These are phyloP conservation scores for Pseudochirops corinnae DNA, from an alignment of 2,797 vertebrate species.

Conservation along the genomic window DNA sequence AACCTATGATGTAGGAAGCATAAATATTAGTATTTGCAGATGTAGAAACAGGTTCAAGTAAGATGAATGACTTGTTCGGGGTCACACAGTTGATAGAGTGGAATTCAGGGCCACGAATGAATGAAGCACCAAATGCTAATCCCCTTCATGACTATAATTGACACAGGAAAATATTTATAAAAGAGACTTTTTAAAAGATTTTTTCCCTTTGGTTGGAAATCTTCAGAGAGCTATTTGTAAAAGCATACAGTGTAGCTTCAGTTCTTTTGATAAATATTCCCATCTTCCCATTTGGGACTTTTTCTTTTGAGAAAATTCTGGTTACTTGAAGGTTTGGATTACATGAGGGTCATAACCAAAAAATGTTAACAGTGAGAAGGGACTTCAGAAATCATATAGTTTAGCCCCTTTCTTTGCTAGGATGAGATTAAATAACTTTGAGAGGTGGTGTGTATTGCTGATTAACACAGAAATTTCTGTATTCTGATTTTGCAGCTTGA, in stretches of 20 bases:
- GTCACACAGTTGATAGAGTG: neutral
- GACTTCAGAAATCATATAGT: neutral
- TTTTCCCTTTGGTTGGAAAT: neutral
- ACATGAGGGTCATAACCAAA: neutral
- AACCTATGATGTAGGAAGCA: neutral
- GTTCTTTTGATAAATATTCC: neutral
- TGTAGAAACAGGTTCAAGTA: neutral
- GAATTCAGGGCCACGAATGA: neutral
- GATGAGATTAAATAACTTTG: neutral
- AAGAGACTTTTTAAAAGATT: neutral
- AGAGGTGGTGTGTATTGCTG: neutral
- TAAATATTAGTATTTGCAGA: neutral
- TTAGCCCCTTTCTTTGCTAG: neutral
- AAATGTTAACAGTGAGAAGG: neutral
- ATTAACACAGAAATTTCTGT: neutral
- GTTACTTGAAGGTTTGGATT: neutral
- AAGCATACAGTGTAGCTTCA: neutral
- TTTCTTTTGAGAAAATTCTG: neutral
- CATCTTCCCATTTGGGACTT: neutral
- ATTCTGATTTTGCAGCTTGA: slow-evolving; percentile 88
- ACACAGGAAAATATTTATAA: neutral
- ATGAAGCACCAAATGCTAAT: neutral
- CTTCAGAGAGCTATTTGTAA: neutral
- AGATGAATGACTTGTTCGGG: neutral
- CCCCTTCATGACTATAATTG: neutral